Conservation (phyloP, 1,140 invertebrate genomes). For the Laupala kohalensis region DNA sequence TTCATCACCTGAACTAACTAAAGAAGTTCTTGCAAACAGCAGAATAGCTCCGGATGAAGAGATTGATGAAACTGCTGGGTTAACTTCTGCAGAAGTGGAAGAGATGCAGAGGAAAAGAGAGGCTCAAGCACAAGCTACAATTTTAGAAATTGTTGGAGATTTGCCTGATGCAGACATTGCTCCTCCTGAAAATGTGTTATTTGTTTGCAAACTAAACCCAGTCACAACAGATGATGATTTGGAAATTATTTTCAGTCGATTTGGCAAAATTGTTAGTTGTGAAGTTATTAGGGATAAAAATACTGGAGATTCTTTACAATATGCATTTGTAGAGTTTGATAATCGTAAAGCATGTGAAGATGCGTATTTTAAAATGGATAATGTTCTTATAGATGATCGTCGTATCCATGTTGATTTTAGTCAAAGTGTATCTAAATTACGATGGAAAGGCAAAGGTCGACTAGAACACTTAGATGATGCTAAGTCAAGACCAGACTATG, state of each 20-base stretch:
- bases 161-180: conserved; percentile 92
- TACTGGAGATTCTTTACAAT: conserved; percentile 90
- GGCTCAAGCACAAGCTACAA: conserved; percentile 90
- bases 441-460: conserved; percentile 69
- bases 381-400: conserved; percentile 96
- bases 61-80: conserved; percentile 81
- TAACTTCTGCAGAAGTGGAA: conserved; percentile 66
- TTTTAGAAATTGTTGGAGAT: conserved; percentile 97
- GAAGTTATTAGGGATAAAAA: conserved; percentile 94
- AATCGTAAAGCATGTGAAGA: conserved; percentile 90
- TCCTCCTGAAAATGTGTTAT: conserved; percentile 97
- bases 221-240: conserved; percentile 96
- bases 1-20: conserved; percentile 74
- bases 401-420: conserved; percentile 99
- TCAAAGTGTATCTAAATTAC: conserved; percentile 89
- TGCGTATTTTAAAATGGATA: conserved; percentile 99
- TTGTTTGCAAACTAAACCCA: conserved; percentile 99
- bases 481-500: not conserved
- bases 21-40: conserved; percentile 64
- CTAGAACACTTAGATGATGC: conserved; percentile 2
- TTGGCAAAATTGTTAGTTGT: conserved; percentile 84
- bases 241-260: conserved; percentile 95
- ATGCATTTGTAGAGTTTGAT: conserved; percentile 98
- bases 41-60: conserved; percentile 90
- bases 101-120: conserved; percentile 85